Evolutionary conservation across 2,888 invertebrate species (phyloP), one percentile per base, ranked within the genome.

Genomic region (Erebia ligea): DNA sequence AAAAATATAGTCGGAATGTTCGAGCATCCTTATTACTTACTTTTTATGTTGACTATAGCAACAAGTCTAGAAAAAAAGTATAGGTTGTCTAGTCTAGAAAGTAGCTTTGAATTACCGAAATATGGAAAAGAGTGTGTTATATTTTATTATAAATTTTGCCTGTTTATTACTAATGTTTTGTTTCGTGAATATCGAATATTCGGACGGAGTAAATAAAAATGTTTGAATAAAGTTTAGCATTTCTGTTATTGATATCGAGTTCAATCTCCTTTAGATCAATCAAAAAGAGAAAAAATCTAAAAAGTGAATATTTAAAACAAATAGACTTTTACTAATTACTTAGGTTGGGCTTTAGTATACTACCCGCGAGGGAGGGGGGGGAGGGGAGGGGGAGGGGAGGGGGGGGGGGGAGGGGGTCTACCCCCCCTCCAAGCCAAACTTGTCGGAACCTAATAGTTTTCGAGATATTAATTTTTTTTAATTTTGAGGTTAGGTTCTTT

Each of bases 161-260:
- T 58, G 61, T 64, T 52, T 45, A 68, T 63, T 70, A 67, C 71
- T 68, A 73, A 68, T 68, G n/a, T 71, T 67, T 25, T 67, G 68
- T 74, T 69, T 66, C 64, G 64, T 68, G 67, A 70, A 72, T 57
- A 62, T 69, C 62, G 75, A 74, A 71, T 70, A 64, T 57, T 71
- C 64, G 25, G 19, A 52, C 58, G 15, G 54, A 54, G 74, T 69
- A 58, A 71, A 73, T 67, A 59, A 67, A 67, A 71, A 68, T 71
- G 67, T 70, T 73, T 70, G 67, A 63, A 64, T 34, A 52, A 45
- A 59, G 25, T 21, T 13, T 21, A n/a, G 8, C 3, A 13, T 42
- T 66, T 62, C 13, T 64, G 48, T 69, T 63, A 61, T 34, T 56
- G 71, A 61, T 50, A 5, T 0, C n/a, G 59, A n/a, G 42, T 74